Evolutionary conservation across 2,888 invertebrate genomes (phyloP).

Genomic region (Scrobipalpa atriplicella): DNA sequence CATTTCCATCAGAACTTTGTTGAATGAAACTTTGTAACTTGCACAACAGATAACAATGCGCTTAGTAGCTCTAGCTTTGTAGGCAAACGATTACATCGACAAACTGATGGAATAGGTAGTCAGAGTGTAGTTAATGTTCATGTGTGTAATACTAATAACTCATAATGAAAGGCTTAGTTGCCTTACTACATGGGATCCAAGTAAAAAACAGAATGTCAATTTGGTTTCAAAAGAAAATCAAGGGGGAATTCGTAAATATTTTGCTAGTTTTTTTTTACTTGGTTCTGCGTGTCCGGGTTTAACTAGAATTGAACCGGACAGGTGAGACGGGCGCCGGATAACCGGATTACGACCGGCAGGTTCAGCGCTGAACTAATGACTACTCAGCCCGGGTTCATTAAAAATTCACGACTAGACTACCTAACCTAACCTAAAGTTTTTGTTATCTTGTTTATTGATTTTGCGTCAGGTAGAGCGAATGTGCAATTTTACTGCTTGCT

Average conservation of each 20-base stretch:
- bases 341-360: constrained; percentile 13
- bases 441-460: neutral
- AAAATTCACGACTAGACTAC: neutral
- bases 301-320: constrained; percentile 2
- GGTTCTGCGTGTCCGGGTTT: neutral
- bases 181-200: no score
- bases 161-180: no score
- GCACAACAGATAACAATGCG: neutral
- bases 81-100: no score
- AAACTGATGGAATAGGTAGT: no score
- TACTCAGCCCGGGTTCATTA: constrained; percentile 1
- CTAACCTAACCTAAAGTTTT: neutral
- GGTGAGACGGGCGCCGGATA: neutral
- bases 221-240: no score
- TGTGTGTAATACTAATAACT: no score
- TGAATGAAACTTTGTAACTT: neutral
- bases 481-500: neutral
- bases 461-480: neutral
- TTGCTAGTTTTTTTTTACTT: neutral
- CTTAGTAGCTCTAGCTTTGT: neutral
- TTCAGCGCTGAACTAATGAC: neutral
- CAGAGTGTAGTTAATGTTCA: no score
- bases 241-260: no score
- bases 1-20: neutral
- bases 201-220: no score